phyloP scores from a whole-genome alignment of 2,888 invertebrate species.

The Scotopteryx bipunctaria region DNA sequence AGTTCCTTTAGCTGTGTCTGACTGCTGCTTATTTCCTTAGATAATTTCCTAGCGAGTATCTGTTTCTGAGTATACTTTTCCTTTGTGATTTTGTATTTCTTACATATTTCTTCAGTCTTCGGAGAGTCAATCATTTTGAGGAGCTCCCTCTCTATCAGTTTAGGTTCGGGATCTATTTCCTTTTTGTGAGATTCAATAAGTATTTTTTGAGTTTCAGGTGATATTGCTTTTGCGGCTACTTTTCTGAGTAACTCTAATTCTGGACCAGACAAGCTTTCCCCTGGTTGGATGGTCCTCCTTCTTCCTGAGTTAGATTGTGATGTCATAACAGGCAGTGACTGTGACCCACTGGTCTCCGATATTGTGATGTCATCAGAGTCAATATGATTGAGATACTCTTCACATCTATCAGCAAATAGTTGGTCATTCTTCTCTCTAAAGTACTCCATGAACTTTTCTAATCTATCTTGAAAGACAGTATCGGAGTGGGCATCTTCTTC shows the following conservation, averaged over 20 bases:
- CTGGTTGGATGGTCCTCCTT: conserved; percentile 85
- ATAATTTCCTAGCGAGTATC: conserved; percentile 72
- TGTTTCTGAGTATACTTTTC: conserved; percentile 80
- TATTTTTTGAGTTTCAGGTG: conserved; percentile 79
- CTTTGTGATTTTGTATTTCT: conserved; percentile 80
- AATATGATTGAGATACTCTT: conserved; percentile 82
- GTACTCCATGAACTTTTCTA: conserved; percentile 88
- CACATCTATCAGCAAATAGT: conserved; percentile 84
- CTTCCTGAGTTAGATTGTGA: conserved; percentile 76
- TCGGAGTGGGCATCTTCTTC: conserved; percentile 84
- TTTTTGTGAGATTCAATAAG: conserved; percentile 82
- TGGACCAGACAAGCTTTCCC: conserved; percentile 83
- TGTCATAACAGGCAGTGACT: conserved; percentile 75
- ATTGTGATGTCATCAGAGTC: conserved; percentile 80
- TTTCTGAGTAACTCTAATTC: conserved; percentile 84
- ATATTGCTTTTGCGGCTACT: conserved; percentile 83
- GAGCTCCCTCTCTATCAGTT: conserved; percentile 77
- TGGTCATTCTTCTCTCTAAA: conserved; percentile 88
- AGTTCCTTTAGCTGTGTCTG: conserved; percentile 88
- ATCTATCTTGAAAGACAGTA: conserved; percentile 86
- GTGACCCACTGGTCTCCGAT: conserved; percentile 78
- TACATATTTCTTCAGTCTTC: conserved; percentile 75
- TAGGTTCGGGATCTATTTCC: conserved; percentile 81
- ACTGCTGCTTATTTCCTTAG: conserved; percentile 85
- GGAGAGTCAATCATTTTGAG: conserved; percentile 80